Percentiles rank a stretch among this genome's conserved stretches.
Conservation (phyloP, 2,797 vertebrate species). For the Lycodopsis pacificus region DNA sequence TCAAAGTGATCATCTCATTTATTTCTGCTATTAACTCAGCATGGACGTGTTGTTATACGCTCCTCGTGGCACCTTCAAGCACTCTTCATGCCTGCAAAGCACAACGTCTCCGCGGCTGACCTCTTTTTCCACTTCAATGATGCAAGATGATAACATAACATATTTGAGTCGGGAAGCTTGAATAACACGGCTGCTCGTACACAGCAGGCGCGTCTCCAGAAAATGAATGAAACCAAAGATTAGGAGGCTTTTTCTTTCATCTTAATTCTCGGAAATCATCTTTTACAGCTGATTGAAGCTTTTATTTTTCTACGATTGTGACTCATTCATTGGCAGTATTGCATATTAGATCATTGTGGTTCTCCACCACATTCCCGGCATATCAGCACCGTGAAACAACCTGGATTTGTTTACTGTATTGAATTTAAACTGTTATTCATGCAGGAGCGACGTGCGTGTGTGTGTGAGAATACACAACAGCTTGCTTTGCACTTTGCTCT, state of each 20-base stretch:
- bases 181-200: constrained; percentile 23
- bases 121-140: constrained; percentile 32
- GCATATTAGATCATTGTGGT: constrained; percentile 25
- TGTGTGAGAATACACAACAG: constrained; percentile 1
- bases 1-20: neutral
- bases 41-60: neutral
- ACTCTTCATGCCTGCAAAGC: neutral
- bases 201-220: constrained; percentile 25
- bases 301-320: neutral
- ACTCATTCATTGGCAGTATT: constrained; percentile 15
- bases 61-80: neutral
- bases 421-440: constrained; percentile 15
- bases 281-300: constrained; percentile 24
- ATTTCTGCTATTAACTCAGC: neutral
- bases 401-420: constrained; percentile 32
- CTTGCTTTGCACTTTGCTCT: constrained; percentile 28
- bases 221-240: constrained; percentile 47
- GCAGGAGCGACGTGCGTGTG: neutral
- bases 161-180: constrained; percentile 46
- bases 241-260: constrained; percentile 31
- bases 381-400: constrained; percentile 23
- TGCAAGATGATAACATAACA: constrained; percentile 32
- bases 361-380: constrained; percentile 7
- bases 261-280: constrained; percentile 35
- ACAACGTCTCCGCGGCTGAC: constrained; percentile 15